Percentiles rank a stretch among this genome's conserved stretches.
These are phyloP conservation scores for Myotis yumanensis DNA, from an alignment of 2,113 vertebrate genomes.

Conservation along the genomic window DNA sequence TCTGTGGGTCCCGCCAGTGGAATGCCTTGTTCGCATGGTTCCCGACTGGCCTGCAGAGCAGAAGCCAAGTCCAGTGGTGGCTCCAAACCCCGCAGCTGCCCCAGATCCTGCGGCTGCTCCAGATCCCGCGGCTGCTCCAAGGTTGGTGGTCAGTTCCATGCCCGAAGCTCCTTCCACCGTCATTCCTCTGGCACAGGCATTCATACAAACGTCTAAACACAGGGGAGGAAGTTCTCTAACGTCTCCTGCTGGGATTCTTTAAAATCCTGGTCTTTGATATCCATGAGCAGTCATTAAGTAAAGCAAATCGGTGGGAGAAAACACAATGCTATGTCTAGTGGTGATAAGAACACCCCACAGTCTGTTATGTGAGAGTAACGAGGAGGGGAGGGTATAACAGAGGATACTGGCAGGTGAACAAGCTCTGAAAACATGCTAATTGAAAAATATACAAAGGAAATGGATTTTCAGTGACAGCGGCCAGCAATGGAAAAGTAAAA, in stretches of 20 bases:
- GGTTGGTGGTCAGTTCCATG: conserved; percentile 53
- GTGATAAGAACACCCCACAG: background rate
- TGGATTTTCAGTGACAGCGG: background rate
- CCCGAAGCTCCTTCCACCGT: conserved; percentile 24
- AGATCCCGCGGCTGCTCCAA: background rate
- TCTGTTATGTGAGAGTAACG: background rate
- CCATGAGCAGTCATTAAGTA: background rate
- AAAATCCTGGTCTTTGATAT: background rate
- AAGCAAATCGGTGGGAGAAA: background rate
- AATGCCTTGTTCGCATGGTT: conserved; percentile 63
- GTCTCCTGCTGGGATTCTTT: background rate
- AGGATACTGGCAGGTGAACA: background rate
- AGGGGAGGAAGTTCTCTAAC: background rate
- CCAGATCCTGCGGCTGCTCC: background rate
- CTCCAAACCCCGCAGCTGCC: background rate
- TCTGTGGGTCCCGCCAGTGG: conserved; percentile 52
- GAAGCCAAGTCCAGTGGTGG: background rate
- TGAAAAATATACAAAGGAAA: background rate
- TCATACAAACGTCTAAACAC: conserved; percentile 65
- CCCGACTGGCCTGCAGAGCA: background rate
- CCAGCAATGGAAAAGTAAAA: background rate
- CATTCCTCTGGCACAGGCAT: conserved; percentile 36
- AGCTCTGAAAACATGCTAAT: background rate
- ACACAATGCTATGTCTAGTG: background rate
- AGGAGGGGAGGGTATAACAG: background rate